Percentiles rank a stretch among this genome's conserved stretches.
These are phyloP conservation scores for Rhingia campestris DNA, from an alignment of 2,888 invertebrate species.

Conservation along the genomic window DNA sequence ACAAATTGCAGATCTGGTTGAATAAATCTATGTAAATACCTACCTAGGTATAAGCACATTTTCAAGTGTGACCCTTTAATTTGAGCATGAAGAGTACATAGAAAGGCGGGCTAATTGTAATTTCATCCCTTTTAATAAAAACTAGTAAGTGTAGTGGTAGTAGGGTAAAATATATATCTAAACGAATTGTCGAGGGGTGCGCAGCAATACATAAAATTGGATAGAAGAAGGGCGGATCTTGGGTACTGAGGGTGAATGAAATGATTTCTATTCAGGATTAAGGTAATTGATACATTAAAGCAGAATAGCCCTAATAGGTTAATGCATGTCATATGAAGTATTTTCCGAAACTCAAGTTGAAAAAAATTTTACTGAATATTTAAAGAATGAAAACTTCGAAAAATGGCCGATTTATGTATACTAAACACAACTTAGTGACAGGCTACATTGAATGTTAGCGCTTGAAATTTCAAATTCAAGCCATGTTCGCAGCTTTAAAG, in stretches of 20 bases:
- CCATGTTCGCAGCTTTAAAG: too few species aligned
- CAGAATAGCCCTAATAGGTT: too few species aligned
- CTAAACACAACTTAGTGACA: too few species aligned
- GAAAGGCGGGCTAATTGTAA: constrained; percentile 63
- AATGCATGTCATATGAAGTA: too few species aligned
- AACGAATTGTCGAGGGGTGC: constrained; percentile 37
- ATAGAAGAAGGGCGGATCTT: constrained; percentile 4
- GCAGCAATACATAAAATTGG: constrained; percentile 8
- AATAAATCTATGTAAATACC: constrained; percentile 15
- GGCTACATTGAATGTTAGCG: too few species aligned
- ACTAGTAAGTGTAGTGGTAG: constrained; percentile 3
- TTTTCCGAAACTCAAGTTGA: too few species aligned
- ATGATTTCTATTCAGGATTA: too few species aligned
- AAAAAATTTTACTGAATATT: too few species aligned
- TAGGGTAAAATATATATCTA: constrained; percentile 14
- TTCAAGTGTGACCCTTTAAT: constrained; percentile 43
- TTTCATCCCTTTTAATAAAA: constrained; percentile 52
- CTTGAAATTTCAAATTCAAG: too few species aligned
- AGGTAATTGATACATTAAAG: too few species aligned
- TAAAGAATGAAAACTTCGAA: too few species aligned
- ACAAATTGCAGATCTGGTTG: constrained; percentile 31
- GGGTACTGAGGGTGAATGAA: background rate
- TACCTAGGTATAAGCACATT: constrained; percentile 11
- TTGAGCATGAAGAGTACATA: constrained; percentile 27
- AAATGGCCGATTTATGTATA: too few species aligned